A percentile compares a stretch with the other conserved stretches of the same genome.
Evolutionary conservation across 2,797 vertebrate genomes (phyloP).

Genomic region (Sebastes umbrosus): DNA sequence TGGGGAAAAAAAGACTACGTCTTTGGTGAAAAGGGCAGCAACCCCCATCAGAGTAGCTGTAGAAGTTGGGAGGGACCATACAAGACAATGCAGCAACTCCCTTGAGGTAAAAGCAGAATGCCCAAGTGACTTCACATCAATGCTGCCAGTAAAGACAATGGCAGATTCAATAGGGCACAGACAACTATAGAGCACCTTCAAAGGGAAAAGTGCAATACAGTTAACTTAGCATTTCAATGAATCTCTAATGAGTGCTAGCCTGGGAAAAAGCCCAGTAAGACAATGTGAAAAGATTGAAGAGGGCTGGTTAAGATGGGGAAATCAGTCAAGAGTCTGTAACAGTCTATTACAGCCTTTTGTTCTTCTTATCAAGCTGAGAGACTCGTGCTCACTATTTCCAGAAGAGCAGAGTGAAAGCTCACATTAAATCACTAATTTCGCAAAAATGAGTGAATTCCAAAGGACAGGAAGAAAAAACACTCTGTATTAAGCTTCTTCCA

Average conservation of each 20-base stretch:
- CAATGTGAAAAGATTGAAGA: constrained; percentile 27
- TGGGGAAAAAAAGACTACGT: not conserved
- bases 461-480: not conserved
- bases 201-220: constrained; percentile 49
- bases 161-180: constrained; percentile 44
- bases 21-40: constrained; percentile 46
- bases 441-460: not conserved
- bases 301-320: constrained; percentile 21
- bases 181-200: constrained; percentile 48
- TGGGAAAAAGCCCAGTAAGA: constrained; percentile 12
- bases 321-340: constrained; percentile 7
- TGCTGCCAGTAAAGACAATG: constrained; percentile 60
- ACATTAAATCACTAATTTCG: not conserved
- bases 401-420: not conserved
- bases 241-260: constrained; percentile 41
- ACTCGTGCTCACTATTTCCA: not conserved
- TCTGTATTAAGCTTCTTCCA: not conserved
- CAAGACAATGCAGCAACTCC: constrained; percentile 59
- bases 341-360: constrained; percentile 42
- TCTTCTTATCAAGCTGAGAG: constrained; percentile 4
- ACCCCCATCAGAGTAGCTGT: constrained; percentile 52
- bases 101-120: constrained; percentile 41
- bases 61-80: constrained; percentile 22
- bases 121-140: constrained; percentile 58
- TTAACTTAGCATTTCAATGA: constrained; percentile 75